Conservation (phyloP, 2,797 vertebrate genomes). For the Ciconia nigra region DNA sequence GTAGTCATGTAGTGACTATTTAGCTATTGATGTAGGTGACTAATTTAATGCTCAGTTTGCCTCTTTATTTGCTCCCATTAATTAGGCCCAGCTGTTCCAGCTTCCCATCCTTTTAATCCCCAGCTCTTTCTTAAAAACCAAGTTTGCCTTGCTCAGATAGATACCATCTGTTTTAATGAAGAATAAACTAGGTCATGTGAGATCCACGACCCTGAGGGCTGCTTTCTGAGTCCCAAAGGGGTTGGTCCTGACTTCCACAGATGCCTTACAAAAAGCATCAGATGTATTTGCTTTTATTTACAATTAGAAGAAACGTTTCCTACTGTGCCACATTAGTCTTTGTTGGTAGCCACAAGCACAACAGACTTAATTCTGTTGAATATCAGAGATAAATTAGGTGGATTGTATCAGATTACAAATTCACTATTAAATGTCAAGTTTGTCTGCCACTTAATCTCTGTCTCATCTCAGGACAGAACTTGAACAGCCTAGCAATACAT, state of each 20-base stretch:
- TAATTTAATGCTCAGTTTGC: background rate
- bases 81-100: conserved; percentile 6
- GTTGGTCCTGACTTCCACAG: background rate
- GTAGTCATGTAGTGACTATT: background rate
- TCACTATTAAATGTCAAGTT: background rate
- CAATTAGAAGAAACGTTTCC: background rate
- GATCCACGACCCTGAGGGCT: background rate
- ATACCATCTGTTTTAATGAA: conserved; percentile 44
- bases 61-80: conserved; percentile 13
- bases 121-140: conserved; percentile 25
- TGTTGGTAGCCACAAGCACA: background rate
- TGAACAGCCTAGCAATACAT: background rate
- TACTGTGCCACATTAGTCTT: background rate
- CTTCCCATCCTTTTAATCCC: background rate
- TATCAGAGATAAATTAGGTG: background rate
- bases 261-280: conserved; percentile 5
- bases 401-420: background rate
- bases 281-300: background rate
- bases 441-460: background rate
- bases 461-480: background rate
- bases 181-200: conserved; percentile 45
- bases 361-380: background rate
- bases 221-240: background rate
- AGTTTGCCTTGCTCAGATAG: conserved; percentile 8
- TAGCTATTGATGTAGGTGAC: background rate